A percentile compares a stretch with the other conserved stretches of the same genome.
Conservation (phyloP, 2,888 invertebrate genomes). For the Ophioninae sp. region DNA sequence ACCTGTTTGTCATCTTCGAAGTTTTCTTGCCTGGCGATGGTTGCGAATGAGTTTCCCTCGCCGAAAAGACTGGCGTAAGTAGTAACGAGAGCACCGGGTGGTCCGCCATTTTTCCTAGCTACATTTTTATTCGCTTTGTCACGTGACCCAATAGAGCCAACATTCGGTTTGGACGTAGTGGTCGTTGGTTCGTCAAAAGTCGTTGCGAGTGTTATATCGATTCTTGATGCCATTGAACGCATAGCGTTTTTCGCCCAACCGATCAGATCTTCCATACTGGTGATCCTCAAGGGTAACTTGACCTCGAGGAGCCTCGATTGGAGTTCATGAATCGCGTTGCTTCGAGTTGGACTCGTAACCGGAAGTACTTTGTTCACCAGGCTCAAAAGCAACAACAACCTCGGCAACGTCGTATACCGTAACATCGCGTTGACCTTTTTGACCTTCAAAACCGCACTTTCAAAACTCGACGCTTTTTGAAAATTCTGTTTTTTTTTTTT, state of each 20-base stretch:
- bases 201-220: constrained; percentile 74
- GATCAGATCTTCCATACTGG: constrained; percentile 74
- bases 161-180: too few relatives aligned
- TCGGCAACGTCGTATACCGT: constrained; percentile 12
- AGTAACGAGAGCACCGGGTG: constrained; percentile 43
- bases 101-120: neutral
- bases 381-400: constrained; percentile 29
- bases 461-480: too few relatives aligned
- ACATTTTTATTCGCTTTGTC: too few relatives aligned
- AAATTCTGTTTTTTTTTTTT: too few relatives aligned
- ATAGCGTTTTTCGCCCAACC: constrained; percentile 77
- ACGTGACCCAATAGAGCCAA: too few relatives aligned
- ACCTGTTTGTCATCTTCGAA: neutral
- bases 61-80: constrained; percentile 53
- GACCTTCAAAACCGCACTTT: too few relatives aligned
- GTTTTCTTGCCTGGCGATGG: neutral
- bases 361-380: constrained; percentile 45
- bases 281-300: constrained; percentile 72
- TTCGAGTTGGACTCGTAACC: constrained; percentile 23
- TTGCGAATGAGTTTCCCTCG: constrained; percentile 15
- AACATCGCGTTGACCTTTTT: too few relatives aligned
- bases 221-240: constrained; percentile 76
- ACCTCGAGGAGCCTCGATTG: constrained; percentile 71
- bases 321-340: constrained; percentile 15
- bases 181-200: constrained; percentile 28